phyloP scores from a whole-genome alignment of 2,113 vertebrate species.

The Toxotes chatareus region DNA sequence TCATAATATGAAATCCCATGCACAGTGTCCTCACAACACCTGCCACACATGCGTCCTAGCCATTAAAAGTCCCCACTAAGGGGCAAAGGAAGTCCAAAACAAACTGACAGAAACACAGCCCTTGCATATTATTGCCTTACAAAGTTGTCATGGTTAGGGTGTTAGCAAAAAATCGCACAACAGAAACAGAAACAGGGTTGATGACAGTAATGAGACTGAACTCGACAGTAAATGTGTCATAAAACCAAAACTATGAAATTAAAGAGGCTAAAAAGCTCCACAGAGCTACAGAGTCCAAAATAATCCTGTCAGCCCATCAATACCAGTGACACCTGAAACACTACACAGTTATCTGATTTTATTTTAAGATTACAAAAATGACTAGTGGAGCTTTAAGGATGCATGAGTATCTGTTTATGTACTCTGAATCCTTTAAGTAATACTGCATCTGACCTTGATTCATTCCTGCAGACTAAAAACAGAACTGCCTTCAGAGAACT shows the following conservation, averaged over 20 bases:
- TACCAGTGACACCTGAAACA: neutral
- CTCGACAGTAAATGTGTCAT: too few species aligned
- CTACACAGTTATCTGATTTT: neutral
- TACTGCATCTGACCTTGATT: constrained; percentile 17
- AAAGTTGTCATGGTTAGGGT: neutral
- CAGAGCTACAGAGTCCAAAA: neutral
- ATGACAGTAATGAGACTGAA: too few species aligned
- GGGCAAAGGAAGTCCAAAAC: neutral
- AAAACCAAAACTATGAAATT: neutral
- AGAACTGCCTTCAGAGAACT: constrained; percentile 37
- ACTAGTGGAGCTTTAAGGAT: neutral
- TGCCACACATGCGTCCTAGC: too few species aligned
- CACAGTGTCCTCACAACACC: too few species aligned
- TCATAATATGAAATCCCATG: neutral
- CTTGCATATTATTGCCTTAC: neutral
- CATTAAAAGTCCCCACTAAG: too few species aligned
- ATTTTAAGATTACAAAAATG: neutral
- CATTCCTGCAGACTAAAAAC: constrained; percentile 48
- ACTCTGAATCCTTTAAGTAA: constrained; percentile 1
- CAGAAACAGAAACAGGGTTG: too few species aligned
- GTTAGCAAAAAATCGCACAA: too few species aligned
- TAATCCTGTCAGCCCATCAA: neutral
- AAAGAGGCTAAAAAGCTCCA: neutral
- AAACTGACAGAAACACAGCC: too few species aligned
- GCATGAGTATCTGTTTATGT: neutral